Conservation (phyloP, 2,113 vertebrate genomes). For the Pithys albifrons region DNA sequence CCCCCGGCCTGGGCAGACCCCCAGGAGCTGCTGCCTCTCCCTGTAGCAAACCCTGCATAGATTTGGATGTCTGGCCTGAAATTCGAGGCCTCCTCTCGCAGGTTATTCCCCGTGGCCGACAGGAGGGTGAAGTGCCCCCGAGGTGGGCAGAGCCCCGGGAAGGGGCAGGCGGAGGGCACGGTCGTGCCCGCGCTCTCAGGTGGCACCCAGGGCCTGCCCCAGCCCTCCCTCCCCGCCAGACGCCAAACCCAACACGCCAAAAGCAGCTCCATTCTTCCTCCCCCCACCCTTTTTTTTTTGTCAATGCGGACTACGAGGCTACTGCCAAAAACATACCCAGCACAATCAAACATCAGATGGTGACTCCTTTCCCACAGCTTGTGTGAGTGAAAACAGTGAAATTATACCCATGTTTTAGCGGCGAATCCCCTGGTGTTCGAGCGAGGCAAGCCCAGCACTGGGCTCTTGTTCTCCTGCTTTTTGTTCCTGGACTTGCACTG, state of each 20-base stretch:
- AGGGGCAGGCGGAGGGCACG: background rate
- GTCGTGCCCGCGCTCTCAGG: slow-evolving; percentile 42
- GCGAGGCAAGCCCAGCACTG: slow-evolving; percentile 73
- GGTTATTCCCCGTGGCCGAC: background rate
- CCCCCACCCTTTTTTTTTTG: background rate
- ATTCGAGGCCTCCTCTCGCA: background rate
- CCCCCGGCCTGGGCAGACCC: background rate
- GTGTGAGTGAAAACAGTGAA: slow-evolving; percentile 85
- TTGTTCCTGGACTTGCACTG: slow-evolving; percentile 79
- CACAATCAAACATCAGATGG: slow-evolving; percentile 87
- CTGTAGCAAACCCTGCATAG: background rate
- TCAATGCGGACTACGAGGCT: slow-evolving; percentile 74
- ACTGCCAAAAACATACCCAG: slow-evolving; percentile 83
- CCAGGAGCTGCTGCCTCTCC: background rate
- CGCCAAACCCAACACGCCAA: slow-evolving; percentile 67
- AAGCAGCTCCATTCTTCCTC: slow-evolving; percentile 66
- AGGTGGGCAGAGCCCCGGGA: background rate
- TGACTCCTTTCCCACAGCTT: slow-evolving; percentile 88
- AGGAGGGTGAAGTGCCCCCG: background rate
- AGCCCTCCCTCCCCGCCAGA: slow-evolving; percentile 69
- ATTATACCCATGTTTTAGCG: slow-evolving; percentile 83
- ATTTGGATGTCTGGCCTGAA: background rate
- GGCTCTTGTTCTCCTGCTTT: slow-evolving; percentile 80
- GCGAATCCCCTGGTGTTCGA: slow-evolving; percentile 77
- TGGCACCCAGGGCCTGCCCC: slow-evolving; percentile 54